Evolutionary conservation across 1,140 invertebrate genomes (phyloP), one percentile per base, ranked within the genome.

Genomic region (Solenopsis fugax): DNA sequence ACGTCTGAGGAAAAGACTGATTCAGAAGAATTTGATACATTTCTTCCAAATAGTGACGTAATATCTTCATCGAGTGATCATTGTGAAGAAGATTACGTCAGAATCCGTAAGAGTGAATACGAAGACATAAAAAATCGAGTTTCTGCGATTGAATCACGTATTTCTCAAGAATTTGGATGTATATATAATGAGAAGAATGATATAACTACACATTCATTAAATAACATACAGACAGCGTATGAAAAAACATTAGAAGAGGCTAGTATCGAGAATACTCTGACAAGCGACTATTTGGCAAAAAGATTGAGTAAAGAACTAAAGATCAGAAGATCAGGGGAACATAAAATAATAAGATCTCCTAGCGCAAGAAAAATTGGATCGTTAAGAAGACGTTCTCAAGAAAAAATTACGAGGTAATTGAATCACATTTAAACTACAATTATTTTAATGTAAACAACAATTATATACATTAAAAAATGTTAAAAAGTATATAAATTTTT

Each of bases 361-460:
- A 98, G 97, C 93, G 97, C 97, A 34, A 95, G 97, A 52, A 98
- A 97, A 96, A 98, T 98, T 85, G 97, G 97, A 34, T 97, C 95
- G 34, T 96, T 98, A 65, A 94, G 97, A 92, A 95, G 97, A 56
- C 94, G 97, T 69, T 97, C 97, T 0, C 95, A 96, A 90, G 97
- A 97, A 84, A 95, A 93, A 88, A 71, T 88, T 29, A 69, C 89
- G n/a, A 91, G 93, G 94, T 94, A 58, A 89, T 56, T 71, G 52
- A 10, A 67, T 67, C 52, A 21, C 56, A 64, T 21, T 64, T 45
- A 76, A 56, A 18, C 29, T 78, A 37, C 1, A 29, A 85, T 52
- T 52, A n/a, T 5, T 75, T 12, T 52, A 52, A 82, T 18, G 52
- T 69, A 21, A 75, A 34, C 6, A 29, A 34, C 50, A 52, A 21